phyloP scores from a whole-genome alignment of 2,113 vertebrate species.

The Chaetops frenatus region DNA sequence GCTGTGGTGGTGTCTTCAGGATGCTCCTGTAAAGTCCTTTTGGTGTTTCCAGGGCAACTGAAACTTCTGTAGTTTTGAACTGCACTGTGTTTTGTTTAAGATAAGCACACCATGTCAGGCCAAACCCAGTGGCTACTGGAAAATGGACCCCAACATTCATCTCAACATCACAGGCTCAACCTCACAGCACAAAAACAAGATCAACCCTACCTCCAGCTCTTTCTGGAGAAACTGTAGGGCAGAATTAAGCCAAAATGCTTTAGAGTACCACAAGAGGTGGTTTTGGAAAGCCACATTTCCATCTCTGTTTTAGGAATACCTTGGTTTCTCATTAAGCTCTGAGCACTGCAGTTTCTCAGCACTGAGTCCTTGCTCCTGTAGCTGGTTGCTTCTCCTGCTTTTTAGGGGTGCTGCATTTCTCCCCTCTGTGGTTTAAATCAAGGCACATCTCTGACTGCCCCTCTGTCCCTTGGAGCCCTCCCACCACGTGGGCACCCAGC shows the following conservation, averaged over 20 bases:
- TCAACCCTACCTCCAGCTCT: background rate
- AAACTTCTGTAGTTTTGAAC: background rate
- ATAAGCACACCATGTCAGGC: background rate
- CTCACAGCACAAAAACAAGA: background rate
- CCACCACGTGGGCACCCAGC: accelerated
- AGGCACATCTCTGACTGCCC: background rate
- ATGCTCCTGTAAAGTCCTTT: background rate
- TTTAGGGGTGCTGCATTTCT: background rate
- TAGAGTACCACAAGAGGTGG: background rate
- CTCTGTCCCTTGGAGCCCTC: accelerated
- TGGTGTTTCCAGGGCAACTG: background rate
- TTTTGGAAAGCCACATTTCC: background rate
- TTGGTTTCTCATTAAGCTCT: background rate
- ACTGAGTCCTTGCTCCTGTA: background rate
- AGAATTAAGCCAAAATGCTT: background rate
- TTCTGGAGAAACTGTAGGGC: background rate
- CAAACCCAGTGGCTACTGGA: background rate
- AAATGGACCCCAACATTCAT: background rate
- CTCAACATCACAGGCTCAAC: background rate
- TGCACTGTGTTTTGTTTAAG: background rate
- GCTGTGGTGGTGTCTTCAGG: background rate
- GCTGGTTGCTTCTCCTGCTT: background rate
- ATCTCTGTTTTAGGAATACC: background rate
- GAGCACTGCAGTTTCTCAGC: background rate
- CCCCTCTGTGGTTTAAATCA: background rate